phyloP scores from a whole-genome alignment of 2,113 vertebrate genomes.

The Actenoides lindsayi region DNA sequence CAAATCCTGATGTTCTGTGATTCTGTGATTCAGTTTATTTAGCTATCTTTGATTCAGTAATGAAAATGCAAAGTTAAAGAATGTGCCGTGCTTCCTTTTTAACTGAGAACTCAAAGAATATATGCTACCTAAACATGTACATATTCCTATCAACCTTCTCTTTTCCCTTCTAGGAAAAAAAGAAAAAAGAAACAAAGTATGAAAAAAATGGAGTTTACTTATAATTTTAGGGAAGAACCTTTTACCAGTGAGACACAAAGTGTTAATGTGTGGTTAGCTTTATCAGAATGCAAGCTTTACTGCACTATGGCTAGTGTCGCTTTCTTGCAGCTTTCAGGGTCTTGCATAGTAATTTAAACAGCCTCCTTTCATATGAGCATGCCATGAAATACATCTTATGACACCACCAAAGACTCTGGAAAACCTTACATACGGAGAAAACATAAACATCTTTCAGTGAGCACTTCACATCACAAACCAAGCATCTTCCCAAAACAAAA shows the following conservation, averaged over 20 bases:
- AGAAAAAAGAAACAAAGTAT: too few species aligned
- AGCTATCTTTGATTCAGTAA: background rate
- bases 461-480: background rate
- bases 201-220: background rate
- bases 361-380: background rate
- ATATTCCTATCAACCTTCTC: background rate
- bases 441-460: background rate
- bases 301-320: background rate
- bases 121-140: background rate
- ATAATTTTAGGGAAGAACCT: background rate
- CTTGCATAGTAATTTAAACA: background rate
- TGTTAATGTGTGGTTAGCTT: background rate
- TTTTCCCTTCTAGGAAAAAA: background rate
- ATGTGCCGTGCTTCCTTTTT: background rate
- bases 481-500: constrained; percentile 35
- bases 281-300: background rate
- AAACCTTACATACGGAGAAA: background rate
- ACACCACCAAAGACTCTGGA: background rate
- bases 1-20: too few species aligned
- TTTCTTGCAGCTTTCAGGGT: background rate
- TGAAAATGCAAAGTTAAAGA: background rate
- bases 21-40: background rate
- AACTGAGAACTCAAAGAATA: background rate
- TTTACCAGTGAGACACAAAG: background rate
- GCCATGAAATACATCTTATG: background rate